Evolutionary conservation across 2,888 invertebrate species (phyloP), one percentile per base, ranked within the genome.

Genomic region (Hipparchia sbordonii): DNA sequence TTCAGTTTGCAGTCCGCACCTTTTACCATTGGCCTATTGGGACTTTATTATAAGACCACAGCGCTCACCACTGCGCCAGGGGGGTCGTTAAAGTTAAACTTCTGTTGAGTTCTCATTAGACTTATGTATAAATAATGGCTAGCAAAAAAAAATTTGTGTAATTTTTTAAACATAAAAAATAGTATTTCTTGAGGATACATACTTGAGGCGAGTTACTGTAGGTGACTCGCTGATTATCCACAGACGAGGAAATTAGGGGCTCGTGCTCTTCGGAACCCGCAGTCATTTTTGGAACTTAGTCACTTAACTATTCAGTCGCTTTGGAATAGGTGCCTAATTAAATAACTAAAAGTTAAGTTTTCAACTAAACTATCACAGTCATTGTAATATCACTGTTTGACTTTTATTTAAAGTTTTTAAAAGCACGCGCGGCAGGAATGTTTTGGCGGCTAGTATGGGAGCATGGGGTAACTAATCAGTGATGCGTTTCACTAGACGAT

Each of bases 211-310:
- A 87, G 78, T 85, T 87, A 78, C 78, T 91, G 79, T 85, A 93
- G 0, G 89, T 77, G 65, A 91, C 93, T 61, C 92, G 86, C 76
- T 93, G 92, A 68, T 91, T 89, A 67, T 93, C 93, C 56, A 91
- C 90, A 10, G 93, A 91, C 33, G 93, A 81, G 7, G 88, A 87
- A 78, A 94, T 91, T 66, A 94, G 85, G 7, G 94, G 92, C 77
- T 94, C 94, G 46, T 94, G 93, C 74, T 94, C 94, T 74, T 94
- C 94, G 39, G 80, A 87, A 39, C 92, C 93, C 62, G 85, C 83
- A 51, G 93, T 92, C 94, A 94, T 94, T 80, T 84, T 90, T 8
- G 1, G 2, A 57, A 48, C 48, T 59, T 68, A 51, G 0, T 39
- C 33, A 69, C 39, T 60, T 6, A 60, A 61, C 33, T 52, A 45